Evolutionary conservation across 2,797 vertebrate species (phyloP).

Genomic region (Ciconia nigra): DNA sequence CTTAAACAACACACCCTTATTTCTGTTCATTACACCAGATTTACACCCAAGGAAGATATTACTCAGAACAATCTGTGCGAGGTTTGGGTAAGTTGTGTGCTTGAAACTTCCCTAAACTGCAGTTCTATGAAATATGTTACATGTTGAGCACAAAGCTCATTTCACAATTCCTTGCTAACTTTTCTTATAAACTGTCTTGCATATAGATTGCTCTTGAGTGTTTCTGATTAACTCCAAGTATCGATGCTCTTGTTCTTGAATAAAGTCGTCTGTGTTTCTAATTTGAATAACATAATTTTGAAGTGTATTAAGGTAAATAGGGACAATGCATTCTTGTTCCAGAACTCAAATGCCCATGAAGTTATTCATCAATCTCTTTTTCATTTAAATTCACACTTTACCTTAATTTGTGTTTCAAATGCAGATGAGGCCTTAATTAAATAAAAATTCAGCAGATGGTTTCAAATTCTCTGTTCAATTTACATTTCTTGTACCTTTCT

Average conservation of each 20-base stretch:
- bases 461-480: conserved; percentile 51
- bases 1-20: neutral
- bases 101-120: neutral
- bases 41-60: neutral
- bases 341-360: conserved; percentile 23
- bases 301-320: conserved; percentile 45
- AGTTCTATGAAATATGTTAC: neutral
- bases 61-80: neutral
- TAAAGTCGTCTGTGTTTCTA: conserved; percentile 27
- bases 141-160: neutral
- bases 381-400: conserved; percentile 64
- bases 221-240: conserved; percentile 44
- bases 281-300: conserved; percentile 32
- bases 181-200: neutral
- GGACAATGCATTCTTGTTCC: conserved; percentile 45
- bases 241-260: conserved; percentile 5
- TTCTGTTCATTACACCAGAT: neutral
- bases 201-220: neutral
- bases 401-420: conserved; percentile 65
- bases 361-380: conserved; percentile 65
- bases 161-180: conserved; percentile 14
- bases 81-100: neutral
- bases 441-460: conserved; percentile 66
- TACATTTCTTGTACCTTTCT: conserved; percentile 56
- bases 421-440: conserved; percentile 66